These are phyloP conservation scores for Macrotus californicus DNA, from an alignment of 2,113 vertebrate genomes.

Conservation along the genomic window DNA sequence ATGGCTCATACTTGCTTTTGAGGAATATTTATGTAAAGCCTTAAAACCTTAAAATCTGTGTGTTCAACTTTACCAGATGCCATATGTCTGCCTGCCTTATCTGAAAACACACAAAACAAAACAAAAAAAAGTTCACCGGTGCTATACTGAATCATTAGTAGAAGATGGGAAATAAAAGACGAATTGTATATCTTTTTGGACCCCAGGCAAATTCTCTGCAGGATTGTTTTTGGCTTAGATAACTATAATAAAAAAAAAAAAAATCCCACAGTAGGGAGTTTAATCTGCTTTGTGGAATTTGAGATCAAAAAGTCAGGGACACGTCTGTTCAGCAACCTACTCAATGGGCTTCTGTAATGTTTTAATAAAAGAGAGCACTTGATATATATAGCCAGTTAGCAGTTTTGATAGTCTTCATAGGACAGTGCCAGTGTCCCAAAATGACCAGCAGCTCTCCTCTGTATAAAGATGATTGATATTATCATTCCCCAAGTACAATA, in stretches of 20 bases:
- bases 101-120: neutral
- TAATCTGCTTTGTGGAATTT: neutral
- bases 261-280: neutral
- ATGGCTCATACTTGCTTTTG: neutral
- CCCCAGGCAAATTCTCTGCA: neutral
- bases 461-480: neutral
- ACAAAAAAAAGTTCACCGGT: neutral
- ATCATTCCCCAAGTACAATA: neutral
- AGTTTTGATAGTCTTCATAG: neutral
- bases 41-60: neutral
- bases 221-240: neutral
- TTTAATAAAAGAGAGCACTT: neutral
- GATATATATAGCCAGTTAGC: neutral
- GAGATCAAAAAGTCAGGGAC: neutral
- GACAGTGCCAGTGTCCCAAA: neutral
- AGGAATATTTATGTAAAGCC: neutral
- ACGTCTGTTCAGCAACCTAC: neutral
- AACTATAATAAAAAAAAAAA: neutral
- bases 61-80: neutral
- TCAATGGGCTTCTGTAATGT: neutral
- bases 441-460: neutral
- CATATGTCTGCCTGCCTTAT: neutral
- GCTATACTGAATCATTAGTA: neutral
- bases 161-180: neutral
- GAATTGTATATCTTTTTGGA: neutral